These are phyloP conservation scores for Myotis myotis DNA, from an alignment of 2,797 vertebrate genomes.

Conservation along the genomic window DNA sequence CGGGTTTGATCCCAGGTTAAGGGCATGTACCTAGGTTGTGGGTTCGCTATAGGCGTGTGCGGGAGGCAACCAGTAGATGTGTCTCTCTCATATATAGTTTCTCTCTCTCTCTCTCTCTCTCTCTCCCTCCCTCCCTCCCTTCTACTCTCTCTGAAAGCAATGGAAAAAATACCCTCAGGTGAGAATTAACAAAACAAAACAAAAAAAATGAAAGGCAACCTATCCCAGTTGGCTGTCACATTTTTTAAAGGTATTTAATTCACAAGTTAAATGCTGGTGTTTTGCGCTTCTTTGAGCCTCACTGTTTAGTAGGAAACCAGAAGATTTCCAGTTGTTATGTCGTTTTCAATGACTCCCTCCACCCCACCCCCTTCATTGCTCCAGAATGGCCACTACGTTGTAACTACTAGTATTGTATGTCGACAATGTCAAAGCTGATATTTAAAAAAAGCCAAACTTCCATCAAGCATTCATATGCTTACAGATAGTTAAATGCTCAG, in stretches of 20 bases:
- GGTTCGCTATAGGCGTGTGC: too few species aligned
- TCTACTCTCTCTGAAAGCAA: too few species aligned
- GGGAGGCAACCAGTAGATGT: too few species aligned
- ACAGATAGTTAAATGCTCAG: rapidly evolving
- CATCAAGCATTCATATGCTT: rapidly evolving
- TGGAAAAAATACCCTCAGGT: too few species aligned
- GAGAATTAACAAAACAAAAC: too few species aligned
- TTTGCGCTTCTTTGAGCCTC: background rate
- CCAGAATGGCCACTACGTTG: rapidly evolving
- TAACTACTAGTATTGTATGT: too few species aligned
- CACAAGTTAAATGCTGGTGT: rapidly evolving
- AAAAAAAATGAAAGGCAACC: background rate
- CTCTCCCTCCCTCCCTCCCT: too few species aligned
- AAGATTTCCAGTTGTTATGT: background rate
- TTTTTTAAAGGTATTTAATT: background rate
- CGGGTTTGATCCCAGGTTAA: too few species aligned
- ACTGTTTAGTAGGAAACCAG: background rate
- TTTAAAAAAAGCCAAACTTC: background rate
- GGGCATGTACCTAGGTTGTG: too few species aligned
- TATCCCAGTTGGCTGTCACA: rapidly evolving
- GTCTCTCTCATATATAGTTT: too few species aligned
- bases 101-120: too few species aligned
- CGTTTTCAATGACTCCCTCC: background rate
- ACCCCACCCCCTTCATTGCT: rapidly evolving
- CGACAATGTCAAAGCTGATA: rapidly evolving